These are phyloP conservation scores for Apodemia hepburni DNA, from an alignment of 2,888 invertebrate genomes.

Conservation along the genomic window DNA sequence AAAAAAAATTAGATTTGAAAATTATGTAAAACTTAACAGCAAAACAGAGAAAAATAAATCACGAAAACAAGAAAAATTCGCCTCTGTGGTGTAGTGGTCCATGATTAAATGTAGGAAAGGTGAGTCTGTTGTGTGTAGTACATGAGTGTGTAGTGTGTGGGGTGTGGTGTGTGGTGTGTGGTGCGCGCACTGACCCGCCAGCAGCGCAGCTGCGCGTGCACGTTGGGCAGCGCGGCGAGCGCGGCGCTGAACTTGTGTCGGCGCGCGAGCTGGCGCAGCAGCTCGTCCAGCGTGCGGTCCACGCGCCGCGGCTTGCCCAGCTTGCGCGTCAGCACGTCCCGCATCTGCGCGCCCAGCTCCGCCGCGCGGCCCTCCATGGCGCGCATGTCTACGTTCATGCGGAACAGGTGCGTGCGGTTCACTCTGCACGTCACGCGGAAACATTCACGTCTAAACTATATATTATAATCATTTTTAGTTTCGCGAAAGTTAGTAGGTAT, in stretches of 20 bases:
- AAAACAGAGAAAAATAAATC: too few relatives aligned
- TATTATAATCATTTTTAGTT: too few relatives aligned
- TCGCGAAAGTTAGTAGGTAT: too few relatives aligned
- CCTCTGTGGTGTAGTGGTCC: too few relatives aligned
- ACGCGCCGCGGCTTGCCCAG: slow-evolving; percentile 61
- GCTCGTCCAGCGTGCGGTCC: slow-evolving; percentile 61
- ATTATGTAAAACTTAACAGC: too few relatives aligned
- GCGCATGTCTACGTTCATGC: slow-evolving; percentile 85
- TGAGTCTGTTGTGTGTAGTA: too few relatives aligned
- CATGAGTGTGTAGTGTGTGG: not conserved
- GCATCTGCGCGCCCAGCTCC: slow-evolving; percentile 74
- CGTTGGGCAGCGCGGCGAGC: slow-evolving; percentile 47
- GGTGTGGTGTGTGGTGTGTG: too few relatives aligned
- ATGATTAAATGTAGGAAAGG: too few relatives aligned
- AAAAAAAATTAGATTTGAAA: too few relatives aligned
- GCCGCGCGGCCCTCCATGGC: slow-evolving; percentile 82
- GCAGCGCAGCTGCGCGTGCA: slow-evolving; percentile 48
- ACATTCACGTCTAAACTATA: not conserved
- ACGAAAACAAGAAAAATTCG: too few relatives aligned
- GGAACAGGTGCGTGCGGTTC: slow-evolving; percentile 83
- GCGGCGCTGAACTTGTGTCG: slow-evolving; percentile 60
- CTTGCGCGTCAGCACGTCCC: slow-evolving; percentile 62
- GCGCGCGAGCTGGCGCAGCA: slow-evolving; percentile 62
- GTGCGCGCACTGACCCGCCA: slow-evolving; percentile 50
- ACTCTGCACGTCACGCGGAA: slow-evolving; percentile 57